Conservation (phyloP, 2,888 invertebrate species). For the Thalpophila matura region DNA sequence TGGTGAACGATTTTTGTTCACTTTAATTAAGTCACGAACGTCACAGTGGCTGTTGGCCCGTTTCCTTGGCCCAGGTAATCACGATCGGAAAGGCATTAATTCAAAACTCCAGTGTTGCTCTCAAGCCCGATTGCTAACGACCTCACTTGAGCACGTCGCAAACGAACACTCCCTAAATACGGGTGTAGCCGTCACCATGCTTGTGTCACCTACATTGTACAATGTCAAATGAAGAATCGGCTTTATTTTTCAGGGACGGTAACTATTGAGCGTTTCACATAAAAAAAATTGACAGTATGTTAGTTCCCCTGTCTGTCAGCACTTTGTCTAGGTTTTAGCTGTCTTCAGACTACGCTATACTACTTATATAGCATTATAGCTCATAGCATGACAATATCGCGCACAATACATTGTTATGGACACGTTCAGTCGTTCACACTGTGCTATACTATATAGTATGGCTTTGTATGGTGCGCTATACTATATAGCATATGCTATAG, state of each 20-base stretch:
- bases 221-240: slow-evolving; percentile 4
- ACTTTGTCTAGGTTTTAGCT: too few species aligned
- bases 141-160: slow-evolving; percentile 81
- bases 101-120: slow-evolving; percentile 79
- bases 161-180: slow-evolving; percentile 68
- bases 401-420: too few species aligned
- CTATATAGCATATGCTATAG: too few species aligned
- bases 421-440: too few species aligned
- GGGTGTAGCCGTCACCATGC: slow-evolving; percentile 38
- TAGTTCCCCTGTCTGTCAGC: too few species aligned
- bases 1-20: slow-evolving; percentile 73
- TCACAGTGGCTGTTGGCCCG: slow-evolving; percentile 72
- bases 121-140: slow-evolving; percentile 74
- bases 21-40: slow-evolving; percentile 83
- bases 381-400: too few species aligned
- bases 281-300: too few species aligned
- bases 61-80: slow-evolving; percentile 80
- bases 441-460: too few species aligned
- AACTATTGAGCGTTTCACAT: too few species aligned
- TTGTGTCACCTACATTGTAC: slow-evolving; percentile 5
- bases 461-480: too few species aligned
- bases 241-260: slow-evolving; percentile 7
- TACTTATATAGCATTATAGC: too few species aligned
- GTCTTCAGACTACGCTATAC: too few species aligned
- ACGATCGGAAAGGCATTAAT: slow-evolving; percentile 81